These are phyloP conservation scores for Phalacrocorax pelagicus DNA, from an alignment of 2,113 vertebrate genomes.

Conservation along the genomic window DNA sequence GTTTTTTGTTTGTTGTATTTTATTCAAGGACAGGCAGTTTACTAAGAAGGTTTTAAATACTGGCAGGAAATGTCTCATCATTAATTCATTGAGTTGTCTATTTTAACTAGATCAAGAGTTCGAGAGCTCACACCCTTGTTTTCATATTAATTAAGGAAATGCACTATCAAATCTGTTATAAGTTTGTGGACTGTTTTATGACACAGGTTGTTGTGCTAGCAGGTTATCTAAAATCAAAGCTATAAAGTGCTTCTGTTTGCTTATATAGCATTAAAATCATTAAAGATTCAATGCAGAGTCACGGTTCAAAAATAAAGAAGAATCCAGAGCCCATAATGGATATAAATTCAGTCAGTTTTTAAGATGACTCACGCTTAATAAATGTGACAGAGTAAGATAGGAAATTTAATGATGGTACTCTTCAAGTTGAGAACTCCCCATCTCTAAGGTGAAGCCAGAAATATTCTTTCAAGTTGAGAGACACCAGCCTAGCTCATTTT, in stretches of 20 bases:
- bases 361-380: neutral
- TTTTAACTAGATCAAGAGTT: slow-evolving; percentile 53
- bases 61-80: slow-evolving; percentile 27
- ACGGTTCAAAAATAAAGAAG: neutral
- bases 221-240: neutral
- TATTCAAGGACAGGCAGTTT: slow-evolving; percentile 19
- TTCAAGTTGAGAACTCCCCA: neutral
- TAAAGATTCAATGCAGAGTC: neutral
- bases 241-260: neutral
- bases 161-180: neutral
- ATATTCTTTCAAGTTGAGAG: neutral
- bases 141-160: slow-evolving; percentile 27
- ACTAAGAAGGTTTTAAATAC: neutral
- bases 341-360: neutral
- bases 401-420: slow-evolving; percentile 1
- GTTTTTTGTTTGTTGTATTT: neutral
- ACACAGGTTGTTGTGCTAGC: neutral
- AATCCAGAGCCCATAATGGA: neutral
- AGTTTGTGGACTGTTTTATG: neutral
- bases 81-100: slow-evolving; percentile 33
- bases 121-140: neutral
- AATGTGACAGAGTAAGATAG: neutral
- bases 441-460: slow-evolving; percentile 20
- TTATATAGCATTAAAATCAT: neutral
- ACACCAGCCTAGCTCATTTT: slow-evolving; percentile 5